Percentiles rank a stretch among this genome's conserved stretches.
Evolutionary conservation across 2,797 vertebrate species (phyloP).

Genomic region (Pampus argenteus): DNA sequence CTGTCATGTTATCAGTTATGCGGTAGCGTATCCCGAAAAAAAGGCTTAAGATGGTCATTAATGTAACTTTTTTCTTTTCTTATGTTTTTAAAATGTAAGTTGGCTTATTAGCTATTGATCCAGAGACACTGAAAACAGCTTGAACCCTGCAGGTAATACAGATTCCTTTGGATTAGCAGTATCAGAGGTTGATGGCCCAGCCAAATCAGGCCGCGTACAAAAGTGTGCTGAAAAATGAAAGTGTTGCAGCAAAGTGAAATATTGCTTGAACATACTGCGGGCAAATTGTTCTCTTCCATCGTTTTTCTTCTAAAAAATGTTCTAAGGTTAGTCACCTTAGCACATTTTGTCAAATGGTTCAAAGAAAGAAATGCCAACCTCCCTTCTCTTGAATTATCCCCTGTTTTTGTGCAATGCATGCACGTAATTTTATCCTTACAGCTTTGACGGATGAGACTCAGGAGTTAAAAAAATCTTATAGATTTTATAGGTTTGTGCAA

Average conservation of each 20-base stretch:
- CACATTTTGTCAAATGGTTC: slow-evolving; percentile 41
- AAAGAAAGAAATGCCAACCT: slow-evolving; percentile 25
- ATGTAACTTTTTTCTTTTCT: background rate
- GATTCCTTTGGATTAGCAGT: slow-evolving; percentile 11
- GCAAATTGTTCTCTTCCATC: slow-evolving; percentile 33
- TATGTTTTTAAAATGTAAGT: background rate
- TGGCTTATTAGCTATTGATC: background rate
- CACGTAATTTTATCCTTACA: slow-evolving; percentile 53
- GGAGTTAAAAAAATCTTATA: slow-evolving; percentile 68
- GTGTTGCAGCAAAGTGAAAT: slow-evolving; percentile 34
- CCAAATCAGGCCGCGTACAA: slow-evolving; percentile 30
- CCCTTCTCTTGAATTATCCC: slow-evolving; percentile 40
- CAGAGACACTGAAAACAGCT: slow-evolving; percentile 10
- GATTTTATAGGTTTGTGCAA: slow-evolving; percentile 65
- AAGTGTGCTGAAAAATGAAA: slow-evolving; percentile 44
- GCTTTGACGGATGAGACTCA: slow-evolving; percentile 68
- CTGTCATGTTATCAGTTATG: background rate
- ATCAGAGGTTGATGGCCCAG: slow-evolving; percentile 31
- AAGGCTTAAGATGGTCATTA: background rate
- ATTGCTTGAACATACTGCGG: slow-evolving; percentile 30
- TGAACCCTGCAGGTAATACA: slow-evolving; percentile 4
- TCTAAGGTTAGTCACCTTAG: slow-evolving; percentile 29
- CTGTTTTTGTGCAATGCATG: slow-evolving; percentile 47
- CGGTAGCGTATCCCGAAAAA: background rate
- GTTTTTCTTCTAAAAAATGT: slow-evolving; percentile 54